Evolutionary conservation across 2,797 vertebrate species (phyloP).

Genomic region (Alosa sapidissima): DNA sequence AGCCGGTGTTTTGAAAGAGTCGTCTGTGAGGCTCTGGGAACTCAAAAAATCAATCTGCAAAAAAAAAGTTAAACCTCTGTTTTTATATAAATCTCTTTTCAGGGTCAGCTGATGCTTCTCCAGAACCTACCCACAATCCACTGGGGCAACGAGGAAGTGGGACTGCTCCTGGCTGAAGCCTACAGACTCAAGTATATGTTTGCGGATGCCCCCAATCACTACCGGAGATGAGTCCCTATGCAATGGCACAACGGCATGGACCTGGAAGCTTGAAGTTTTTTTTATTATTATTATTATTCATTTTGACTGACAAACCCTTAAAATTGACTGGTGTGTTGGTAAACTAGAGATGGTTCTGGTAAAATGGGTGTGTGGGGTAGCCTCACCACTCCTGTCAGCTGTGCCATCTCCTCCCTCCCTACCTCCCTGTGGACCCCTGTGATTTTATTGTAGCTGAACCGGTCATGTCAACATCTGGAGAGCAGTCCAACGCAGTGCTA

Average conservation of each 20-base stretch:
- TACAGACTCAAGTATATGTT: constrained; percentile 99
- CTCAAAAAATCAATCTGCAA: background rate
- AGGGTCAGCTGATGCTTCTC: constrained; percentile 96
- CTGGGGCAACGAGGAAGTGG: constrained; percentile 98
- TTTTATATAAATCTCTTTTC: constrained; percentile 46
- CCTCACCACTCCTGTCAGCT: constrained; percentile 14
- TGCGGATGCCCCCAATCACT: constrained; percentile 97
- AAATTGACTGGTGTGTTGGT: background rate
- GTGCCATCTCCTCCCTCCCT: background rate
- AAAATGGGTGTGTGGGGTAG: background rate
- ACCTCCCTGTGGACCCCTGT: background rate
- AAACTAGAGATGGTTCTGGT: constrained; percentile 5
- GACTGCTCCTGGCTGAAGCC: constrained; percentile 94
- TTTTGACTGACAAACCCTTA: background rate
- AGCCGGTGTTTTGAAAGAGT: background rate
- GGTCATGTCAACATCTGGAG: background rate
- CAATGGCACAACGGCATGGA: constrained; percentile 18
- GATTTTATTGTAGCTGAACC: background rate
- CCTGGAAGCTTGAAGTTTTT: constrained; percentile 22
- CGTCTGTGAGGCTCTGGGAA: background rate
- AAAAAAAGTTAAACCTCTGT: background rate
- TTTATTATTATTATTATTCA: background rate
- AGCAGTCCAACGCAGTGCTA: background rate
- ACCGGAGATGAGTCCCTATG: constrained; percentile 82
- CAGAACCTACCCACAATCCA: constrained; percentile 99